These are phyloP conservation scores for Aromia moschata DNA, from an alignment of 2,888 invertebrate species.

Conservation along the genomic window DNA sequence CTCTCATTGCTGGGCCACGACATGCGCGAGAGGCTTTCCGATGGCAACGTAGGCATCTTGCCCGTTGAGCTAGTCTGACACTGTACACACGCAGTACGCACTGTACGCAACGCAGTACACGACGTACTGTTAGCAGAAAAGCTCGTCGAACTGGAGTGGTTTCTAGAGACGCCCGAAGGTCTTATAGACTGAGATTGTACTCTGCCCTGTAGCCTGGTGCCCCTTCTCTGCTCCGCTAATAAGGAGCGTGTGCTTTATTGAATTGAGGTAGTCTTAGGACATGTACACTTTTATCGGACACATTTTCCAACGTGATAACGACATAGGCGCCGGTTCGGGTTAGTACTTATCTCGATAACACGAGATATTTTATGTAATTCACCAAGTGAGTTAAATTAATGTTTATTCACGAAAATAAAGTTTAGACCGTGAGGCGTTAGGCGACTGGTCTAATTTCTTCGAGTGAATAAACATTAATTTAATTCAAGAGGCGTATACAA, in stretches of 20 bases:
- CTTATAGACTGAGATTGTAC: slow-evolving; percentile 58
- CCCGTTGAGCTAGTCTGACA: slow-evolving; percentile 5
- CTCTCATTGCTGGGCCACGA: slow-evolving; percentile 64
- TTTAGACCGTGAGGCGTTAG: not conserved
- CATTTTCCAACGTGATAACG: slow-evolving; percentile 29
- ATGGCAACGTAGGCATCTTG: slow-evolving; percentile 73
- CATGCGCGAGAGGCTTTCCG: slow-evolving; percentile 70
- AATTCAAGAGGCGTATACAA: too few species aligned
- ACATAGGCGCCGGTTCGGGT: slow-evolving; percentile 21
- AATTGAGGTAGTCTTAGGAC: slow-evolving; percentile 52
- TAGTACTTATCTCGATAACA: not conserved
- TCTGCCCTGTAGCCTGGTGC: slow-evolving; percentile 50
- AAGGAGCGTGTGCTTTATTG: slow-evolving; percentile 44
- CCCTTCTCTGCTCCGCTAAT: slow-evolving; percentile 42
- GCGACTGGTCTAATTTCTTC: too few species aligned
- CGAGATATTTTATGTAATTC: too few species aligned
- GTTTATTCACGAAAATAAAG: too few species aligned
- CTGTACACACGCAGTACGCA: slow-evolving; percentile 16
- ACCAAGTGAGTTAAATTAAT: too few species aligned
- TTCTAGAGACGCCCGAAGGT: slow-evolving; percentile 40
- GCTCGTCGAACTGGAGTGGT: slow-evolving; percentile 43
- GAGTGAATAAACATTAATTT: too few species aligned
- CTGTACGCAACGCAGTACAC: too few species aligned
- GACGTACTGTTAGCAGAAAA: too few species aligned
- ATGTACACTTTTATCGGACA: slow-evolving; percentile 27